Percentiles rank a stretch among this genome's conserved stretches.
These are phyloP conservation scores for Arothron firmamentum DNA, from an alignment of 2,113 vertebrate genomes.

Conservation along the genomic window DNA sequence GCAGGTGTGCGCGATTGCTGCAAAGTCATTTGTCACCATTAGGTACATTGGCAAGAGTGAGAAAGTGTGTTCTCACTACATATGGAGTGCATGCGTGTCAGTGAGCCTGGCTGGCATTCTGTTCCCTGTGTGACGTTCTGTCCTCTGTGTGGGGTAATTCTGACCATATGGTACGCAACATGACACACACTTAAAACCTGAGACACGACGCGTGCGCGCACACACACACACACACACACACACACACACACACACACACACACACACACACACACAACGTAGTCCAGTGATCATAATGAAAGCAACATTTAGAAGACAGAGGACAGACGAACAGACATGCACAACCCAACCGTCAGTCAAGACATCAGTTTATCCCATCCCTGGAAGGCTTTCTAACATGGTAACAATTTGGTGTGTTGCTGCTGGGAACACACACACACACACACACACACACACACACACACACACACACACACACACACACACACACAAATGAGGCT, in stretches of 20 bases:
- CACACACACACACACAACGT: conserved; percentile 14
- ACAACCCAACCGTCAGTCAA: conserved; percentile 35
- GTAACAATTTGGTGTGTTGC: conserved; percentile 29
- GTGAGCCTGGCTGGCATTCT: not conserved
- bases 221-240: conserved; percentile 4
- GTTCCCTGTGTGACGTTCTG: conserved; percentile 18
- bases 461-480: conserved; percentile 13
- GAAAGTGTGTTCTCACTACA: conserved; percentile 1
- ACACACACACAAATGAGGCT: not conserved
- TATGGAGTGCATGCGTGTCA: not conserved
- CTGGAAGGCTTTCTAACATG: conserved; percentile 30
- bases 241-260: conserved; percentile 17
- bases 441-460: conserved; percentile 12
- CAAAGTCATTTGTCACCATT: not conserved
- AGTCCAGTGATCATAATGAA: conserved; percentile 23
- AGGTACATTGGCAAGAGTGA: not conserved
- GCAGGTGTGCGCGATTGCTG: not conserved
- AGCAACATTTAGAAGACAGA: conserved; percentile 42
- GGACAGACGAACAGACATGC: conserved; percentile 20
- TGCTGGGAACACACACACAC: conserved; percentile 26
- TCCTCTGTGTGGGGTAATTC: conserved; percentile 43
- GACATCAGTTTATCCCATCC: conserved; percentile 21
- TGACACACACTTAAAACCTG: conserved; percentile 23
- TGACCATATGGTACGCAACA: conserved; percentile 48
- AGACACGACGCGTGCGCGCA: conserved; percentile 17